These are phyloP conservation scores for Furcifer pardalis DNA, from an alignment of 2,797 vertebrate genomes.

Conservation along the genomic window DNA sequence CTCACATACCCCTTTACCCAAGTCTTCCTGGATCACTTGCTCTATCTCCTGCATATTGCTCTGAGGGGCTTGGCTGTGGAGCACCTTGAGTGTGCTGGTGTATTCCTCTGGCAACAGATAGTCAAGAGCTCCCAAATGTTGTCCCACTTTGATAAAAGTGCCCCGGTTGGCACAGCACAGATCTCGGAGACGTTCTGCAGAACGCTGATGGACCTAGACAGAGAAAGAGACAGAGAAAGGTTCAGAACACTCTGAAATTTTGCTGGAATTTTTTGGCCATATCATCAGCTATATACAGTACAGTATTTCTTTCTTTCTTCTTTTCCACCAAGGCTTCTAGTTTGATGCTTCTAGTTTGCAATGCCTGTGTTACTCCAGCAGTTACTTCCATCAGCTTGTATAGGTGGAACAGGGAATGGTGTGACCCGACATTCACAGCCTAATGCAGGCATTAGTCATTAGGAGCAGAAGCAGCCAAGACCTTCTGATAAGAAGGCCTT, in stretches of 20 bases:
- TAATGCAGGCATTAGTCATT: neutral
- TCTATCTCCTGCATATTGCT: slow-evolving; percentile 89
- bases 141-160: slow-evolving; percentile 98
- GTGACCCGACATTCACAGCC: neutral
- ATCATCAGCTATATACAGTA: neutral
- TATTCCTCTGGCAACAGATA: slow-evolving; percentile 95
- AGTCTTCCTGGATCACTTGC: slow-evolving; percentile 92
- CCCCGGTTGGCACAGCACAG: slow-evolving; percentile 95
- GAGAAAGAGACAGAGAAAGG: neutral
- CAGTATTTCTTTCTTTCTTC: neutral
- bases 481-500: neutral
- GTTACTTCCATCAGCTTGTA: neutral
- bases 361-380: neutral
- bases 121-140: slow-evolving; percentile 94
- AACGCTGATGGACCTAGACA: slow-evolving; percentile 88
- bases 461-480: neutral
- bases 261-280: neutral
- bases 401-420: neutral
- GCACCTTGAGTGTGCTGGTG: slow-evolving; percentile 91
- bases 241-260: slow-evolving; percentile 2
- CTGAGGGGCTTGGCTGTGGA: slow-evolving; percentile 92
- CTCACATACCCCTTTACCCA: slow-evolving; percentile 88
- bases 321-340: neutral
- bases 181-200: slow-evolving; percentile 88
- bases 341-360: neutral